A percentile compares a stretch with the other conserved stretches of the same genome.
Evolutionary conservation across 1,140 invertebrate genomes (phyloP).

Genomic region (Oedothorax gibbosus): DNA sequence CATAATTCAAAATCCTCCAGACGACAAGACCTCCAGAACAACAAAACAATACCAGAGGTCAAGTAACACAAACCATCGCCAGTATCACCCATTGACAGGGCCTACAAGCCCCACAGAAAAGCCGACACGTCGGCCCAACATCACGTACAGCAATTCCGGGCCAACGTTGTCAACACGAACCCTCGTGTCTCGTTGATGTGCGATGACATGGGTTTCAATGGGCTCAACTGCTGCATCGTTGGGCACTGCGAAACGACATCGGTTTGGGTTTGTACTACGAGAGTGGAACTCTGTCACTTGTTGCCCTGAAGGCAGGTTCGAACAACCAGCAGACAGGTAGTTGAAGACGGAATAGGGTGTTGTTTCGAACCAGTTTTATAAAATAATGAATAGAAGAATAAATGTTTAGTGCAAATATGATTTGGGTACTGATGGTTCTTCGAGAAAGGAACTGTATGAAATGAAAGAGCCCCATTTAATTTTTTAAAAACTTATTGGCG

Average conservation of each 20-base stretch:
- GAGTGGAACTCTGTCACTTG: neutral
- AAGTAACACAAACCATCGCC: too few species aligned
- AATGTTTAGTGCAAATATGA: neutral
- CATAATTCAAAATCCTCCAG: too few species aligned
- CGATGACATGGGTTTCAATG: neutral
- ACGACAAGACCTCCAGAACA: too few species aligned
- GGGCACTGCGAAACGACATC: constrained; percentile 33
- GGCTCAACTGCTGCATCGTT: constrained; percentile 28
- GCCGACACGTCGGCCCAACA: too few species aligned
- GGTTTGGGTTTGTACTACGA: constrained; percentile 8
- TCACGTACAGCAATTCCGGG: too few species aligned
- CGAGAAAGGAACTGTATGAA: too few species aligned
- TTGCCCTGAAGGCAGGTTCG: neutral
- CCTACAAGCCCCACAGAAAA: too few species aligned
- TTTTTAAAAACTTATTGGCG: too few species aligned
- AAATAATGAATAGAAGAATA: constrained; percentile 15
- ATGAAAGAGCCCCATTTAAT: too few species aligned
- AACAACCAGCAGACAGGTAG: neutral
- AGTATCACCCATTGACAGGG: too few species aligned
- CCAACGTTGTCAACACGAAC: neutral
- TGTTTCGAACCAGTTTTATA: neutral
- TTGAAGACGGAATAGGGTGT: neutral
- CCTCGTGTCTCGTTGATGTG: constrained; percentile 18
- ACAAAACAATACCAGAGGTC: too few species aligned
- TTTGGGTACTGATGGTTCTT: too few species aligned